Evolutionary conservation across 2,113 vertebrate genomes (phyloP).

Genomic region (Sardina pilchardus): DNA sequence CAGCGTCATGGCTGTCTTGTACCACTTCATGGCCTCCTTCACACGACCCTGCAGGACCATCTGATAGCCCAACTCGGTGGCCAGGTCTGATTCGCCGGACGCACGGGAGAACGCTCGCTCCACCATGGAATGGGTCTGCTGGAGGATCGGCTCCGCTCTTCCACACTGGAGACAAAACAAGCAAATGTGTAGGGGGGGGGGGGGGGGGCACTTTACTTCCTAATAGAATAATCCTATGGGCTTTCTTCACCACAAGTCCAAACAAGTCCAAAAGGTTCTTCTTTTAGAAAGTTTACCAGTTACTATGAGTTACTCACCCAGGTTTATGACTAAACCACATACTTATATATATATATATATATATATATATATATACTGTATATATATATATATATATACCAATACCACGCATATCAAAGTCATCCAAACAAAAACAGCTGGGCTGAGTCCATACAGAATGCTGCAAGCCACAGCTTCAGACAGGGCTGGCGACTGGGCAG

Average conservation of each 20-base stretch:
- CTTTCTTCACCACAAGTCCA: too few relatives aligned
- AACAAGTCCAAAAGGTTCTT: too few relatives aligned
- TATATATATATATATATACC: neutral
- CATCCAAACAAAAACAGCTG: neutral
- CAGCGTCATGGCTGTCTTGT: slow-evolving; percentile 85
- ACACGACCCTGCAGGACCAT: slow-evolving; percentile 84
- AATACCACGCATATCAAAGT: neutral
- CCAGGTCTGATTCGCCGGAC: slow-evolving; percentile 80
- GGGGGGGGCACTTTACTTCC: too few relatives aligned
- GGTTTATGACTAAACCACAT: too few relatives aligned
- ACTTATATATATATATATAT: too few relatives aligned
- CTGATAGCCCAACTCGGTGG: slow-evolving; percentile 91
- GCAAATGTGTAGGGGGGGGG: neutral
- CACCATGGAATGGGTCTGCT: slow-evolving; percentile 82
- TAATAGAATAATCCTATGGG: too few relatives aligned
- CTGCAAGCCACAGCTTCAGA: neutral
- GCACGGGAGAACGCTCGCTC: slow-evolving; percentile 80
- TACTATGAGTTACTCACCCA: too few relatives aligned
- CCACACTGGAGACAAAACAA: slow-evolving; percentile 79
- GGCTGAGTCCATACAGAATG: neutral
- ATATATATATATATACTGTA: too few relatives aligned
- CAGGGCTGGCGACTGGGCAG: neutral
- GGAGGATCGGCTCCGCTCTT: slow-evolving; percentile 83
- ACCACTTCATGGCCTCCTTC: slow-evolving; percentile 88
- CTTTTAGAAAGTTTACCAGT: too few relatives aligned